A percentile compares a stretch with the other conserved stretches of the same genome.
Conservation (phyloP, 1,140 invertebrate species). For the Drosophila tsacasi region DNA sequence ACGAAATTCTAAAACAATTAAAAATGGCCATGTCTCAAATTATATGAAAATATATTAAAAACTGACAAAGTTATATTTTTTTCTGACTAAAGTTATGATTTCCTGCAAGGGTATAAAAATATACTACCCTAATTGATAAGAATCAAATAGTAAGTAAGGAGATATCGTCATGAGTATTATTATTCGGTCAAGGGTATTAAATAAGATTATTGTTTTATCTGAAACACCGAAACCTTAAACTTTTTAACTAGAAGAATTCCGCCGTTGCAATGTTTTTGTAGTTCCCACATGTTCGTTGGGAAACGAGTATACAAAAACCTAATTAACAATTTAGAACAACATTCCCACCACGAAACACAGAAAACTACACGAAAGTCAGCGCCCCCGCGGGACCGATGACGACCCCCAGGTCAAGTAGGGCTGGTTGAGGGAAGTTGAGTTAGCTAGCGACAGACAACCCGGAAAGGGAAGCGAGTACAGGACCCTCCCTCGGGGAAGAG, state of each 20-base stretch:
- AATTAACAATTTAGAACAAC: slow-evolving; percentile 75
- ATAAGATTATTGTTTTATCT: not conserved
- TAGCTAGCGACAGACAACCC: slow-evolving; percentile 6
- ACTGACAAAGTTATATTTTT: too few species aligned
- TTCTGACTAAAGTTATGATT: too few species aligned
- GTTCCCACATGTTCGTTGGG: slow-evolving; percentile 53
- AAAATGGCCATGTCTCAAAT: too few species aligned
- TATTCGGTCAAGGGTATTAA: not conserved
- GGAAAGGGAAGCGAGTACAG: slow-evolving; percentile 4
- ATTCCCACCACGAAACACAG: slow-evolving; percentile 52
- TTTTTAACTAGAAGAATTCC: slow-evolving; percentile 28
- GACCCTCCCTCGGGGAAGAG: slow-evolving; percentile 22
- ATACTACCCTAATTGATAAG: too few species aligned
- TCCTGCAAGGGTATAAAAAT: too few species aligned
- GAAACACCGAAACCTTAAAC: slow-evolving; percentile 19
- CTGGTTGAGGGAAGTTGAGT: not conserved
- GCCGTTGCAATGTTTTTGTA: slow-evolving; percentile 3
- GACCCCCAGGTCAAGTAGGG: slow-evolving; percentile 12
- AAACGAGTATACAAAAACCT: slow-evolving; percentile 66
- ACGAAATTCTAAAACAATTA: too few species aligned
- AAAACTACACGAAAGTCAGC: slow-evolving; percentile 6
- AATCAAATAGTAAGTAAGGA: too few species aligned
- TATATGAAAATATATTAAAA: too few species aligned
- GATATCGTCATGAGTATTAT: too few species aligned
- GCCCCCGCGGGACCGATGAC: slow-evolving; percentile 1